Evolutionary conservation across 2,797 vertebrate genomes (phyloP).

Genomic region (Petrocephalus schoutedeni): DNA sequence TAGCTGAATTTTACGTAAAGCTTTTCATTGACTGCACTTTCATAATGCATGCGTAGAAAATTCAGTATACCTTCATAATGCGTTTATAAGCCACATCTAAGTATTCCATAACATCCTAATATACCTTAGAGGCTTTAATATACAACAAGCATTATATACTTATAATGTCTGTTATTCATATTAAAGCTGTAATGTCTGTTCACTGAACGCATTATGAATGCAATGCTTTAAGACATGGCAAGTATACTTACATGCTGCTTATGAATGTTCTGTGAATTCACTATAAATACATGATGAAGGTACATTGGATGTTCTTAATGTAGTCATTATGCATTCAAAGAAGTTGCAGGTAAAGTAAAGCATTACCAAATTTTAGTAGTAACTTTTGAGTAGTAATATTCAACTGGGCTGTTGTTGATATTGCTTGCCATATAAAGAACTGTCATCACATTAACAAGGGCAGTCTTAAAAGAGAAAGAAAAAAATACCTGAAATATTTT

Average conservation of each 20-base stretch:
- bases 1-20: neutral
- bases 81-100: neutral
- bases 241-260: neutral
- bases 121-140: neutral
- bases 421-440: neutral
- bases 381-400: neutral
- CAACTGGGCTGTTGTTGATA: neutral
- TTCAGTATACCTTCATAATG: neutral
- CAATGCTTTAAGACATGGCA: neutral
- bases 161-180: neutral
- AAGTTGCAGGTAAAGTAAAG: neutral
- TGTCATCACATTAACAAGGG: neutral
- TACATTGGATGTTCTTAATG: neutral
- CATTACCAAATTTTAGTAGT: neutral
- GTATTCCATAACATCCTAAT: neutral
- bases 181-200: neutral
- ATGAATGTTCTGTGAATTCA: neutral
- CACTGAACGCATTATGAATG: neutral
- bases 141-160: neutral
- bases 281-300: neutral
- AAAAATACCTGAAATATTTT: neutral
- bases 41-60: neutral
- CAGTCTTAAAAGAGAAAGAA: neutral
- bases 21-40: neutral
- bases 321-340: neutral